Percentiles rank a stretch among this genome's conserved stretches.
These are phyloP conservation scores for Plagodis pulveraria DNA, from an alignment of 2,888 invertebrate genomes.

Conservation along the genomic window DNA sequence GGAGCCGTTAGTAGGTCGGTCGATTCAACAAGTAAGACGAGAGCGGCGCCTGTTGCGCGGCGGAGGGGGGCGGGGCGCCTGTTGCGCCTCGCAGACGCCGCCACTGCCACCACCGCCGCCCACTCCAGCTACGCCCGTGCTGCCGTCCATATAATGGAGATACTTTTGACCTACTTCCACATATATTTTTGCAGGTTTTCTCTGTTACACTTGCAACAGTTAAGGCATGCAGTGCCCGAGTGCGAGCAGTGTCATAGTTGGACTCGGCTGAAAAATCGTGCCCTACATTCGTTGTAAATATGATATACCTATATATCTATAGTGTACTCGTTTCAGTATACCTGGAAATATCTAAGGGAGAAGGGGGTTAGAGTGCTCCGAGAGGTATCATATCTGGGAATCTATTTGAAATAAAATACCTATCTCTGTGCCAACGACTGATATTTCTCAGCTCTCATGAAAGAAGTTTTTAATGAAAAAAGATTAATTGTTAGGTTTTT, in stretches of 20 bases:
- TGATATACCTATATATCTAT: slow-evolving; percentile 1
- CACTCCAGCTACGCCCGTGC: slow-evolving; percentile 60
- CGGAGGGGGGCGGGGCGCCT: slow-evolving; percentile 69
- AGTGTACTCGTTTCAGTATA: slow-evolving; percentile 14
- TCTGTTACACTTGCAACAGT: slow-evolving; percentile 44
- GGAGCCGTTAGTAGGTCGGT: slow-evolving; percentile 82
- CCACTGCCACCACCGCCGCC: slow-evolving; percentile 75
- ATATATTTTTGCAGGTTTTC: slow-evolving; percentile 44
- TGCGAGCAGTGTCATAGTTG: slow-evolving; percentile 34
- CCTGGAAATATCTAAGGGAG: slow-evolving; percentile 24
- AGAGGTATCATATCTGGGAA: slow-evolving; percentile 6
- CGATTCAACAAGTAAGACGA: slow-evolving; percentile 83
- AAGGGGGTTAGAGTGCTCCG: neutral
- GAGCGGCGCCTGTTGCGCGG: slow-evolving; percentile 77
- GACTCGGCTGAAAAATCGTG: slow-evolving; percentile 19
- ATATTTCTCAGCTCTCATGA: slow-evolving; percentile 7
- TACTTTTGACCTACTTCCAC: slow-evolving; percentile 71
- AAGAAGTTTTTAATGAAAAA: slow-evolving; percentile 13
- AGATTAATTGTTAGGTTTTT: no score
- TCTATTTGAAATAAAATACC: slow-evolving; percentile 10
- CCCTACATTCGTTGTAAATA: slow-evolving; percentile 18
- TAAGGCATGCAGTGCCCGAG: slow-evolving; percentile 30
- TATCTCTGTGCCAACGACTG: slow-evolving; percentile 6
- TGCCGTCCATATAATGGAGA: slow-evolving; percentile 64
- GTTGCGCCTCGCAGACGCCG: slow-evolving; percentile 82